Conservation (phyloP, 37 sponge, comb jelly and placozoan genomes). For the Hexactinellida sp. region DNA sequence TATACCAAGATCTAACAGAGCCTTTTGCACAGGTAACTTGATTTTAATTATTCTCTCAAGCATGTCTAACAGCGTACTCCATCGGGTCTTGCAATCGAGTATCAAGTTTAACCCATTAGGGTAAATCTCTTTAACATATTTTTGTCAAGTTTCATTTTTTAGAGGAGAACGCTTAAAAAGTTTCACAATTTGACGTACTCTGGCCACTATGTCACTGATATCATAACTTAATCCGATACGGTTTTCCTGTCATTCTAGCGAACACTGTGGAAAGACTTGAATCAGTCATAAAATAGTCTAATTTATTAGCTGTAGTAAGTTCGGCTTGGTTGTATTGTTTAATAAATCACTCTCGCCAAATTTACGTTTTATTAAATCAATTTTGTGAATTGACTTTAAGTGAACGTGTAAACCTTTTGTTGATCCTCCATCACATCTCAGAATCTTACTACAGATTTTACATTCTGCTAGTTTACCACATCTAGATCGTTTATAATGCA, state of each 20-base stretch:
- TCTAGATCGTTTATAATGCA: neutral
- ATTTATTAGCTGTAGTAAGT: neutral
- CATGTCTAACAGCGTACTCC: neutral
- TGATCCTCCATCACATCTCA: neutral
- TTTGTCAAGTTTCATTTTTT: neutral
- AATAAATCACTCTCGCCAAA: neutral
- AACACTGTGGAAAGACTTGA: neutral
- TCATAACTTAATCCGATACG: too few species aligned
- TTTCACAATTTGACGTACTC: neutral
- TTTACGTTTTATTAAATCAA: slow-evolving; percentile 10
- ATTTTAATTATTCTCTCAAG: neutral
- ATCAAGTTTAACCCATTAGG: neutral
- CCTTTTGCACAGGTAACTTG: neutral
- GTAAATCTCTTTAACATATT: neutral
- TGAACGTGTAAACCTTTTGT: slow-evolving; percentile 6
- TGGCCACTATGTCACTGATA: too few species aligned
- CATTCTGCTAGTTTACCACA: neutral
- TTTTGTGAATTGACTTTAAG: neutral
- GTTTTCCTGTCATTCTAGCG: slow-evolving; percentile 4
- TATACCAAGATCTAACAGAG: neutral
- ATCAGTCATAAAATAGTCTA: neutral
- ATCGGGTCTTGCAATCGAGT: too few species aligned
- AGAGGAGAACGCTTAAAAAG: too few species aligned
- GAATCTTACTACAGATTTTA: neutral
- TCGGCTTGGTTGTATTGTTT: neutral